Evolutionary conservation across 2,113 vertebrate genomes (phyloP).

Genomic region (Pteropus alecto): DNA sequence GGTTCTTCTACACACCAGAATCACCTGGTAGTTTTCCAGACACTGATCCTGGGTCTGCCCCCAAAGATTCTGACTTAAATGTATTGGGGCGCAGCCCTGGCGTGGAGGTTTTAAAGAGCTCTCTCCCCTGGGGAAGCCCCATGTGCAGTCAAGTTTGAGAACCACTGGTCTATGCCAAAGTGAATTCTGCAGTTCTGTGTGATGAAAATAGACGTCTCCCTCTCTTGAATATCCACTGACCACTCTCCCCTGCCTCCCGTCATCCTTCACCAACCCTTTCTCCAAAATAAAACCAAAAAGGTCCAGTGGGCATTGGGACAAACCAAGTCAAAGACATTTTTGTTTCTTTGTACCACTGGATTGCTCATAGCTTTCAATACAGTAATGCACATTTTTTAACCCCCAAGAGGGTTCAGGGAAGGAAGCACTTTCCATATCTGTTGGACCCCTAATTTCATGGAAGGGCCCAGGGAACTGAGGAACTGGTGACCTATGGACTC

Average conservation of each 20-base stretch:
- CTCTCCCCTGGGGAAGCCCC: neutral
- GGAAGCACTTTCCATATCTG: neutral
- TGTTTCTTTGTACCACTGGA: neutral
- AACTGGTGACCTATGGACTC: neutral
- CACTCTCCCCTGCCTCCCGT: rapidly evolving
- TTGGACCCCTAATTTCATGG: neutral
- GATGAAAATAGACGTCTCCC: no score
- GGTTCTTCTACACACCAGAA: neutral
- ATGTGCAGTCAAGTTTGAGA: neutral
- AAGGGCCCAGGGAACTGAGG: neutral
- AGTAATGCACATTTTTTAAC: neutral
- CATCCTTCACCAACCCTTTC: neutral
- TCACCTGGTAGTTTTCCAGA: neutral
- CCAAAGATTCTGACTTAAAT: neutral
- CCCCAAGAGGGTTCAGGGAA: neutral
- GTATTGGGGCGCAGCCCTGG: neutral
- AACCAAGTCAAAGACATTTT: neutral
- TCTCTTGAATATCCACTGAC: neutral
- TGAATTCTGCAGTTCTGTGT: no score
- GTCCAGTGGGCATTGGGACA: neutral
- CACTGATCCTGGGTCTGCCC: no score
- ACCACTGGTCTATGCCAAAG: neutral
- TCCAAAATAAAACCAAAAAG: neutral
- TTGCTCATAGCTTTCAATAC: neutral
- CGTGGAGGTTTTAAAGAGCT: neutral